Evolutionary conservation across 2,113 vertebrate species (phyloP).

Genomic region (Cariama cristata): DNA sequence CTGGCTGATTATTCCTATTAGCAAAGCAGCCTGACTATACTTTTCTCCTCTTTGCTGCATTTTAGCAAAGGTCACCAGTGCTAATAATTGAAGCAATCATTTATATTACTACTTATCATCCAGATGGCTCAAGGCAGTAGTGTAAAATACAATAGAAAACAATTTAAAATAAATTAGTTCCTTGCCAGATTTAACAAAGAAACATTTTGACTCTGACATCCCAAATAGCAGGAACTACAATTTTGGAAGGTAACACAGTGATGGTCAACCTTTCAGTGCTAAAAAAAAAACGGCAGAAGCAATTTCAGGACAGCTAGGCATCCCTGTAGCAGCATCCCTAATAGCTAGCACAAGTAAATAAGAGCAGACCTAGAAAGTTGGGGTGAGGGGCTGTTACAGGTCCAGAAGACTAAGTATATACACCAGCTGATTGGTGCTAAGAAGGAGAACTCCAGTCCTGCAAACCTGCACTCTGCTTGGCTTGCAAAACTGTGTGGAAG

Average conservation of each 20-base stretch:
- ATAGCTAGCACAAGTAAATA: neutral
- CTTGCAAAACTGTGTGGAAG: neutral
- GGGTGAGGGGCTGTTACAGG: neutral
- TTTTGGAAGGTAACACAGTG: neutral
- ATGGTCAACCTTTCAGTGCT: neutral
- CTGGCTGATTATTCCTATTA: neutral
- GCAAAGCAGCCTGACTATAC: neutral
- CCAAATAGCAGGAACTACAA: neutral
- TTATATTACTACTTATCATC: neutral
- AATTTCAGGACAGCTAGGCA: neutral
- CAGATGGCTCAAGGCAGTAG: neutral
- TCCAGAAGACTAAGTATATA: neutral
- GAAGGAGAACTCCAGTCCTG: neutral
- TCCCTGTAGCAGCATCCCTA: neutral
- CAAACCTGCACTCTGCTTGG: neutral
- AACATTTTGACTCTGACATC: neutral
- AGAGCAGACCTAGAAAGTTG: neutral
- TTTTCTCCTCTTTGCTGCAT: neutral
- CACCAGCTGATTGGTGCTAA: neutral
- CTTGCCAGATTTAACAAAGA: neutral
- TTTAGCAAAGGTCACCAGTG: conserved; percentile 1
- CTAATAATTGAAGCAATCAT: conserved; percentile 7
- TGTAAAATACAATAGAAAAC: neutral
- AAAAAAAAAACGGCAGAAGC: neutral
- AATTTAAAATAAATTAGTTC: neutral